Percentiles rank a stretch among this genome's conserved stretches.
Evolutionary conservation across 2,888 invertebrate genomes (phyloP).

Genomic region (Podabrus alpinus): DNA sequence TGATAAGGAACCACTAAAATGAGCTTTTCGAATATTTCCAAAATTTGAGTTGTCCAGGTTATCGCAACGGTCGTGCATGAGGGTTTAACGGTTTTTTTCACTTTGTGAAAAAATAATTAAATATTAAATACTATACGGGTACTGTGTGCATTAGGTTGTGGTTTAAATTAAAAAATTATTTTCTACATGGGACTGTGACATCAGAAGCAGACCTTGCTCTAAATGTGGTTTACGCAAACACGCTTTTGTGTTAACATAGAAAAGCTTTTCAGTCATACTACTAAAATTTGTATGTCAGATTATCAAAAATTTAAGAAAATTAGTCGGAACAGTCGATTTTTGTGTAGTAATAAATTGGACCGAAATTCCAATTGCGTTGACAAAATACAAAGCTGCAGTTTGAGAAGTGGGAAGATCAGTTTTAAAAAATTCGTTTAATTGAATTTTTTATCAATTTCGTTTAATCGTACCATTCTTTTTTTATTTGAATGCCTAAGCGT

Average conservation of each 20-base stretch:
- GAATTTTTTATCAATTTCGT: neutral
- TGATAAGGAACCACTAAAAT: no score
- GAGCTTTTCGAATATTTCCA: no score
- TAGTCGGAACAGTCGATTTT: no score
- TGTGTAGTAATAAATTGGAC: no score
- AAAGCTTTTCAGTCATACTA: neutral
- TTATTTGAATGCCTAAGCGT: neutral
- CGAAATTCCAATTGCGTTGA: neutral
- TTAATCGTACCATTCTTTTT: neutral
- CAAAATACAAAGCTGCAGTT: neutral
- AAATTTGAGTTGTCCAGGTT: no score
- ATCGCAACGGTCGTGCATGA: no score
- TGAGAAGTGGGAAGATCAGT: neutral
- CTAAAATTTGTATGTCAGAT: neutral
- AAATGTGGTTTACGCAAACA: neutral
- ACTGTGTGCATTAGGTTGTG: neutral
- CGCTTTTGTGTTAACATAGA: neutral
- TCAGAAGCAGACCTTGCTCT: neutral
- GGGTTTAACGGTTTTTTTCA: neutral
- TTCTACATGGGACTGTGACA: neutral
- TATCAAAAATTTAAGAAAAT: neutral
- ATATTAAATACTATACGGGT: neutral
- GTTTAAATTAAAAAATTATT: neutral
- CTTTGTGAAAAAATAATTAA: neutral
- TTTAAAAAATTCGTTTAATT: neutral